Evolutionary conservation across 2,888 invertebrate genomes (phyloP), one percentile per base, ranked within the genome.

Genomic region (Phyllotreta striolata): DNA sequence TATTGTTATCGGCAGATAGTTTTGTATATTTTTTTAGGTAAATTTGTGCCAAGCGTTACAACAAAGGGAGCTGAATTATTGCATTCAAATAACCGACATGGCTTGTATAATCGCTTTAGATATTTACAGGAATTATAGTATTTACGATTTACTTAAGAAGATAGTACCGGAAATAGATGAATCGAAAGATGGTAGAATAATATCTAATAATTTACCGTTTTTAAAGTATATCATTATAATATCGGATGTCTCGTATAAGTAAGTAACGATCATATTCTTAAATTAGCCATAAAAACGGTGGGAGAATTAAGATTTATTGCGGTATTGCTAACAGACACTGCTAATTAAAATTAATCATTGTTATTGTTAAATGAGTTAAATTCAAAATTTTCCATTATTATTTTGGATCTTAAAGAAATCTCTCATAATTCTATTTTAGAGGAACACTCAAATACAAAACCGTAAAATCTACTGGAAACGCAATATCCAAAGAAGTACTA

Each of bases 381-480:
- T 41, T 1, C 9, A 9, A 41, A 41, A 41, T 41, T n/a, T 41
- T 41, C 41, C 9, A 4, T 55, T 58, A 79, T 70, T n/a, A n/a
- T n/a, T n/a, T n/a, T n/a, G n/a, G n/a, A n/a, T n/a, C n/a, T n/a
- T n/a, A n/a, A n/a, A n/a, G n/a, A n/a, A n/a, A n/a, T n/a, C n/a
- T n/a, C n/a, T n/a, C n/a, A n/a, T n/a, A n/a, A n/a, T n/a, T n/a
- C n/a, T n/a, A n/a, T n/a, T n/a, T 73, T 82, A 85, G 87, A 83
- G 68, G 84, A 7, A 79, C 81, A 3, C 79, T 75, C 46, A 80
- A 80, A 37, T 81, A 79, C 46, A 58, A 73, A 9, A 83, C 84
- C 61, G 70, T 84, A 12, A 75, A 82, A 65, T 68, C 76, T 34
- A 62, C 78, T 12, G 77, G 80, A 0, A 74, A 74, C 41, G 67